Conservation (phyloP, 1,140 invertebrate species). For the Drosophila tani region DNA sequence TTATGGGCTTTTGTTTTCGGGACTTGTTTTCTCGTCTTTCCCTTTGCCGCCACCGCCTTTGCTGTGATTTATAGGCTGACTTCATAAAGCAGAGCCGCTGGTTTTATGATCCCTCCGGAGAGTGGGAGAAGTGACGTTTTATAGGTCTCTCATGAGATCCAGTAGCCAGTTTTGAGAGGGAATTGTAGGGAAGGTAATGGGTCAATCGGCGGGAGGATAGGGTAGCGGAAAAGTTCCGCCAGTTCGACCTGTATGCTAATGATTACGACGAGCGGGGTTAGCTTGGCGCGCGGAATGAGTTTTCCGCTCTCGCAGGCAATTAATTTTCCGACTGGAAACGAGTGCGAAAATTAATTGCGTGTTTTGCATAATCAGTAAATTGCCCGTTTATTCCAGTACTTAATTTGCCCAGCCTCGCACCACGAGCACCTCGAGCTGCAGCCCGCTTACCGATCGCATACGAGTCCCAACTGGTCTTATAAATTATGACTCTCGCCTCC, state of each 20-base stretch:
- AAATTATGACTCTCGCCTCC: slow-evolving; percentile 67
- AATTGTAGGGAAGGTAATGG: not conserved
- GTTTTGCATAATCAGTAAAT: slow-evolving; percentile 83
- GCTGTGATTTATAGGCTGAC: slow-evolving; percentile 64
- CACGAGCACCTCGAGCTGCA: slow-evolving; percentile 46
- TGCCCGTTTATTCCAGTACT: slow-evolving; percentile 80
- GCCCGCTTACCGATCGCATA: not conserved
- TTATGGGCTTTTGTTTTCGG: slow-evolving; percentile 63
- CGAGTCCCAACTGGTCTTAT: slow-evolving; percentile 37
- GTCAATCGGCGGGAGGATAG: slow-evolving; percentile 9
- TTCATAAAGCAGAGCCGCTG: slow-evolving; percentile 63
- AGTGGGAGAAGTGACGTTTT: slow-evolving; percentile 15
- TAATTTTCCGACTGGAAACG: slow-evolving; percentile 57
- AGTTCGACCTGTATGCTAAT: slow-evolving; percentile 46
- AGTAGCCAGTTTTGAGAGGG: slow-evolving; percentile 38
- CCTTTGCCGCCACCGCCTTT: slow-evolving; percentile 34
- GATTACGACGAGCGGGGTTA: slow-evolving; percentile 31
- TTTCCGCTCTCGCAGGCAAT: slow-evolving; percentile 59
- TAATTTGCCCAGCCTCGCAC: slow-evolving; percentile 67
- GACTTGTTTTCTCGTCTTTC: slow-evolving; percentile 30
- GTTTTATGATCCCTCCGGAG: slow-evolving; percentile 53
- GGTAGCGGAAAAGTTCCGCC: not conserved
- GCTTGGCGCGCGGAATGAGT: slow-evolving; percentile 45
- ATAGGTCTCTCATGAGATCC: slow-evolving; percentile 25
- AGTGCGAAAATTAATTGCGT: slow-evolving; percentile 79